Evolutionary conservation across 2,888 invertebrate species (phyloP), one percentile per base, ranked within the genome.

Genomic region (Hanleya hanleyi): DNA sequence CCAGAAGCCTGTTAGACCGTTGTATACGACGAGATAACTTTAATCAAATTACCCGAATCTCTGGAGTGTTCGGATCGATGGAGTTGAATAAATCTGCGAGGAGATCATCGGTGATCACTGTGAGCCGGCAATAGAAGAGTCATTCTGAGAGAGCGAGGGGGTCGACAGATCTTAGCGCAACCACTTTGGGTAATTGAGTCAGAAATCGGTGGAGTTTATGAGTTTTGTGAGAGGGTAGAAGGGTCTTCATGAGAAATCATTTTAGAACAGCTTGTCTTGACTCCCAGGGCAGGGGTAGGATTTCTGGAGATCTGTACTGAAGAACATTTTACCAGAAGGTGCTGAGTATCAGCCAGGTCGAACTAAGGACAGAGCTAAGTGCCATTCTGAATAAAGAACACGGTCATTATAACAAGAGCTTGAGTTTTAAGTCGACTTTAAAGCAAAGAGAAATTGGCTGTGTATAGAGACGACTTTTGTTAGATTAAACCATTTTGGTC

Each of bases 181-280:
- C 57, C 57, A 57, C 57, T 57, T 57, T 29, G 29, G 22, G 57
- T 57, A 57, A 57, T 57, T 57, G 57, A 57, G 57, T 57, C 57
- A 57, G 29, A 57, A 57, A 57, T 57, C 57, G 29, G 26, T 26
- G 4, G 26, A 57, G 26, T 57, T 7, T 57, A 57, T 57, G 22
- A 57, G 32, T 22, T 47, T 47, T 47, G n/a, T 47, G 1, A 47
- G 7, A 22, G 22, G n/a, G n/a, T n/a, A n/a, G n/a, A n/a, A n/a
- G 47, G 18, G 18, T 18, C 47, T 47, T 47, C 47, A 47, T 47
- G 3, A 18, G 4, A 47, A 47, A 47, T 22, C 47, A 47, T 47
- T 47, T 47, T 47, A 47, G 47, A 47, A n/a, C 47, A n/a, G 47
- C 47, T 47, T n/a, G 22, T 18, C 47, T 47, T 47, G 47, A 22